These are phyloP conservation scores for Myotis myotis DNA, from an alignment of 2,797 vertebrate species.

Conservation along the genomic window DNA sequence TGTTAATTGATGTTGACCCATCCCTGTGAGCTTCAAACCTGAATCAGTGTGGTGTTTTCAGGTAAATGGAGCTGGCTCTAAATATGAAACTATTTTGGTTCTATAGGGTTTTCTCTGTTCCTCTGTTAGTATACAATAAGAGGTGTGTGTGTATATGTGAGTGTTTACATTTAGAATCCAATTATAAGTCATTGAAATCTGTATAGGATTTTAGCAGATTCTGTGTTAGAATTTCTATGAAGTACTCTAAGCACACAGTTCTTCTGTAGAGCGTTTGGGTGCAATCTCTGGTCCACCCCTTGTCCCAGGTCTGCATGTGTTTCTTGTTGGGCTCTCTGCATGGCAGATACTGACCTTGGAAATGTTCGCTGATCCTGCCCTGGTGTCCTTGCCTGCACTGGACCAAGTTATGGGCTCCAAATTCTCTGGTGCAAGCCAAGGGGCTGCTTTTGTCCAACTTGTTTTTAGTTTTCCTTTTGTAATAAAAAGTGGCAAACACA, in stretches of 20 bases:
- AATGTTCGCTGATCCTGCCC: not conserved
- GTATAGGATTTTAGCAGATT: not conserved
- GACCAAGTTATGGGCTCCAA: not conserved
- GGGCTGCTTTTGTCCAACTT: not conserved
- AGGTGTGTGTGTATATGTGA: not conserved
- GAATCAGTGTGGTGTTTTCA: rapidly evolving
- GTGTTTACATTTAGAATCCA: not conserved
- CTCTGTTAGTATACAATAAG: not conserved
- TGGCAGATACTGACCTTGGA: not conserved
- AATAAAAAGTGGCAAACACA: not conserved
- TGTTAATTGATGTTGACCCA: not conserved
- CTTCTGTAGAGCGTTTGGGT: not conserved
- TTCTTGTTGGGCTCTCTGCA: not conserved
- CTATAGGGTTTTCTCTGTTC: not conserved
- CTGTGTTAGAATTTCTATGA: not conserved
- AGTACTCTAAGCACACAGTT: not conserved
- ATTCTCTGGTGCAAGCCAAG: not conserved
- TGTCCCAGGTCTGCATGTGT: not conserved
- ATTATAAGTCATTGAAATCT: not conserved
- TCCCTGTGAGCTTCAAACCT: not conserved
- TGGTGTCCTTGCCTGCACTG: not conserved
- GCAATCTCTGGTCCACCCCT: not conserved
- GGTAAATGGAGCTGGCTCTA: not conserved
- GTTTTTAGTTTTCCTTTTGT: not conserved
- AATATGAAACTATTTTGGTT: not conserved